Conservation (phyloP, 2,797 vertebrate genomes). For the Falco columbarius region DNA sequence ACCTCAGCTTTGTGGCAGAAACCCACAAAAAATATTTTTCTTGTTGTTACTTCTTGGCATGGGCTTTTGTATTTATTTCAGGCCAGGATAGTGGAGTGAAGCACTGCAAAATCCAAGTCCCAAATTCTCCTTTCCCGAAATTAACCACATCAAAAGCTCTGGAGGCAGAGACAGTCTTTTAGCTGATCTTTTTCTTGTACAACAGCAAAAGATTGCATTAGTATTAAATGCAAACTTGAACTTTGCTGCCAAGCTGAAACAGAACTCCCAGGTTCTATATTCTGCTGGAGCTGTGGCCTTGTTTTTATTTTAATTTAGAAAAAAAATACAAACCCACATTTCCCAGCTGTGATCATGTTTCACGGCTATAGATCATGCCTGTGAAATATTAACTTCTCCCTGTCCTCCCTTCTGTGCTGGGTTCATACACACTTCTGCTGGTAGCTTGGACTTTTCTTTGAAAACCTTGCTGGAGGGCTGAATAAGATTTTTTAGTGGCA, state of each 20-base stretch:
- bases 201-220: conserved; percentile 49
- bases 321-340: background rate
- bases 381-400: conserved; percentile 1
- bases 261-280: background rate
- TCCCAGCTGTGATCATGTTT: conserved; percentile 27
- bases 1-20: background rate
- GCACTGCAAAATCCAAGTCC: conserved; percentile 12
- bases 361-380: background rate
- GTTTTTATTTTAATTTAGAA: conserved; percentile 37
- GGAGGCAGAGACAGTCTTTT: conserved; percentile 37
- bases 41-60: conserved; percentile 28
- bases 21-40: conserved; percentile 39
- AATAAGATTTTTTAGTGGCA: background rate
- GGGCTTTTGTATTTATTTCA: background rate
- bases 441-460: background rate
- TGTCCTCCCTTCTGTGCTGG: background rate
- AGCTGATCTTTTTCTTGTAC: conserved; percentile 6
- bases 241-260: background rate
- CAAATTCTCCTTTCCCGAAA: conserved; percentile 44
- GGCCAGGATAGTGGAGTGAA: conserved; percentile 28
- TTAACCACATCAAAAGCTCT: conserved; percentile 58
- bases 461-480: background rate
- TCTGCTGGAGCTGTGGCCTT: background rate
- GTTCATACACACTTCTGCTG: background rate
- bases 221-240: conserved; percentile 1